Evolutionary conservation across 2,113 vertebrate species (phyloP).

Genomic region (Uropsilus gracilis): DNA sequence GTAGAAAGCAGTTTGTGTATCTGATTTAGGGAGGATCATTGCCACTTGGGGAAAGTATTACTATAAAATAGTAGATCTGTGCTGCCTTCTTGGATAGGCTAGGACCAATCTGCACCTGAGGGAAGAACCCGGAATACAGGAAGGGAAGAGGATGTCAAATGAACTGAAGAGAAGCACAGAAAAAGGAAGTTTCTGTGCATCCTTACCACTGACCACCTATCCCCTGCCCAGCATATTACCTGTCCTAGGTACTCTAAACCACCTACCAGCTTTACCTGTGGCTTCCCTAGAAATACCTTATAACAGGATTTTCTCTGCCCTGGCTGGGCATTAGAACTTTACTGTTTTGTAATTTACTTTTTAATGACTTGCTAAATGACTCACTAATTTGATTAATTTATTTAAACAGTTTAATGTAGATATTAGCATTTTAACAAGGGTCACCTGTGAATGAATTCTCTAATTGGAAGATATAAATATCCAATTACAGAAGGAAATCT

Average conservation of each 20-base stretch:
- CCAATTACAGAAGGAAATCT: conserved; percentile 47
- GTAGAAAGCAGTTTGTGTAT: background rate
- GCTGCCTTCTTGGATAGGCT: background rate
- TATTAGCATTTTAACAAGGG: conserved; percentile 74
- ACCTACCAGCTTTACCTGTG: background rate
- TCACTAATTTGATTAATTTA: conserved; percentile 68
- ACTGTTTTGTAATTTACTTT: conserved; percentile 68
- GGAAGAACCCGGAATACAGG: background rate
- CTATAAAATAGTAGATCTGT: background rate
- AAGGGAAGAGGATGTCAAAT: background rate
- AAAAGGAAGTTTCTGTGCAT: background rate
- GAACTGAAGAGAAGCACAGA: background rate
- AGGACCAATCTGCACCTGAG: background rate
- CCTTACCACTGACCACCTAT: background rate
- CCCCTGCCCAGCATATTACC: background rate
- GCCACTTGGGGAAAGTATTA: background rate
- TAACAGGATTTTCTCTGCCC: conserved; percentile 13
- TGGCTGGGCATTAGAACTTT: conserved; percentile 38
- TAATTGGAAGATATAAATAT: conserved; percentile 59
- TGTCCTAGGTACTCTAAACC: background rate
- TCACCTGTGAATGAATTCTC: conserved; percentile 58
- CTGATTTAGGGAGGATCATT: background rate
- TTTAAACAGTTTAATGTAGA: conserved; percentile 62
- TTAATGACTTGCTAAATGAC: conserved; percentile 65
- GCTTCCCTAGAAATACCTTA: background rate